Conservation (phyloP, 1,140 invertebrate genomes). For the Andricus grossulariae region DNA sequence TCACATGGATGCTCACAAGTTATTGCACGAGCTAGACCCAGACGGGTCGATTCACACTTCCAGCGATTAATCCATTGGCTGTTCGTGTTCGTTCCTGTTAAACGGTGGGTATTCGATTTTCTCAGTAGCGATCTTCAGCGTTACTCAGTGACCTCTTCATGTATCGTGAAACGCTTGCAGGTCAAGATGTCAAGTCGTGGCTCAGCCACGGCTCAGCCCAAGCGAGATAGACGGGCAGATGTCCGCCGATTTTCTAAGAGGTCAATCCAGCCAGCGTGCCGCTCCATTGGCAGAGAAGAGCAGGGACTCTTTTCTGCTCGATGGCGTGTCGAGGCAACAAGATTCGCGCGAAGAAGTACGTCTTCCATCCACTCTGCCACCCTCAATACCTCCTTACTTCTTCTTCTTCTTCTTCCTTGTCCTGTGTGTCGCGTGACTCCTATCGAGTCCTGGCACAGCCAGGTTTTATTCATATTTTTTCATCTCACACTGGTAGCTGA, state of each 20-base stretch:
- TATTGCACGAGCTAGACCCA: too few species aligned
- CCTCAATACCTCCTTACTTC: too few species aligned
- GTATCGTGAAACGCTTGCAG: constrained; percentile 32
- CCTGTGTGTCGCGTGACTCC: constrained; percentile 14
- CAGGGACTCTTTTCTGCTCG: not conserved
- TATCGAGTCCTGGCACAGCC: not conserved
- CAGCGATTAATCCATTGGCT: constrained; percentile 48
- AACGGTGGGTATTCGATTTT: not conserved
- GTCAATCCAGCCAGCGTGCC: constrained; percentile 42
- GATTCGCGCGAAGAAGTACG: not conserved
- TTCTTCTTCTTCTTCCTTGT: constrained; percentile 6
- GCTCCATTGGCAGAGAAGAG: constrained; percentile 14
- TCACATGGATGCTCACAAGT: too few species aligned
- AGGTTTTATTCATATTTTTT: not conserved
- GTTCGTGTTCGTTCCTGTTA: constrained; percentile 17
- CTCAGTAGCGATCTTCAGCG: constrained; percentile 43
- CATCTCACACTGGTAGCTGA: not conserved
- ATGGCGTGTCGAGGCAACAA: constrained; percentile 23
- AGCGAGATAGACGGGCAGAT: constrained; percentile 23
- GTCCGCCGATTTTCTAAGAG: constrained; percentile 46
- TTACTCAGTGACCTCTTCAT: constrained; percentile 29
- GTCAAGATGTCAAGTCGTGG: constrained; percentile 50
- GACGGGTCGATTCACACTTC: constrained; percentile 43
- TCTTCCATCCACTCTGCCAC: not conserved
- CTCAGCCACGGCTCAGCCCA: constrained; percentile 10